Evolutionary conservation across 2,113 vertebrate species (phyloP).

Genomic region (Phyllostomus hastatus): DNA sequence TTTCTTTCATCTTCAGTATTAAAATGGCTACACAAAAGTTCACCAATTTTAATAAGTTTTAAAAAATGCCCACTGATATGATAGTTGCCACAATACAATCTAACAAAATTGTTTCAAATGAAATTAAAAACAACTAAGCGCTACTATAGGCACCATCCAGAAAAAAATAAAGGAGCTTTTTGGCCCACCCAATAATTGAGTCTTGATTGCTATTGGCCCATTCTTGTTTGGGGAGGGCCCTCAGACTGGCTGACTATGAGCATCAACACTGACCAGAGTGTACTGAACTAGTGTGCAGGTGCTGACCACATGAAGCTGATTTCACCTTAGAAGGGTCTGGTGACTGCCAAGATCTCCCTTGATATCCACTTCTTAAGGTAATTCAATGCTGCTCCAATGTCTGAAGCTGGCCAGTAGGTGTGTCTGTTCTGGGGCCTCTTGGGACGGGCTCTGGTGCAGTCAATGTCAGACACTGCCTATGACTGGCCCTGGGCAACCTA

Average conservation of each 20-base stretch:
- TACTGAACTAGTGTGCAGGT: not conserved
- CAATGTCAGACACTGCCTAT: not conserved
- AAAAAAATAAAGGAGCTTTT: no score
- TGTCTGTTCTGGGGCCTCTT: not conserved
- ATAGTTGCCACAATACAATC: no score
- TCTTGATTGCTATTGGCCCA: not conserved
- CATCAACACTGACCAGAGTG: not conserved
- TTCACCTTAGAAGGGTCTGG: not conserved
- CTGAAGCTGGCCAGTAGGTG: not conserved
- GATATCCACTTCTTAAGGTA: not conserved
- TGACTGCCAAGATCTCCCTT: not conserved
- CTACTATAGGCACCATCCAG: no score
- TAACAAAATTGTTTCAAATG: no score
- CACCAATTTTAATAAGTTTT: no score
- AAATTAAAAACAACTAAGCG: no score
- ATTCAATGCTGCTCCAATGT: not conserved
- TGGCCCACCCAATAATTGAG: not conserved
- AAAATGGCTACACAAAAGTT: no score
- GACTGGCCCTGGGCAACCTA: not conserved
- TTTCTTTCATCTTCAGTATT: no score
- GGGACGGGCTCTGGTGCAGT: not conserved
- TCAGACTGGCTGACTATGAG: not conserved
- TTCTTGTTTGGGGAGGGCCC: not conserved
- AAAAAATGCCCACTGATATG: no score
- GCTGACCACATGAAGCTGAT: not conserved